Base-by-base conservation (phyloP, 2,797 vertebrate species). In the Heterohyrax brucei region DNA sequence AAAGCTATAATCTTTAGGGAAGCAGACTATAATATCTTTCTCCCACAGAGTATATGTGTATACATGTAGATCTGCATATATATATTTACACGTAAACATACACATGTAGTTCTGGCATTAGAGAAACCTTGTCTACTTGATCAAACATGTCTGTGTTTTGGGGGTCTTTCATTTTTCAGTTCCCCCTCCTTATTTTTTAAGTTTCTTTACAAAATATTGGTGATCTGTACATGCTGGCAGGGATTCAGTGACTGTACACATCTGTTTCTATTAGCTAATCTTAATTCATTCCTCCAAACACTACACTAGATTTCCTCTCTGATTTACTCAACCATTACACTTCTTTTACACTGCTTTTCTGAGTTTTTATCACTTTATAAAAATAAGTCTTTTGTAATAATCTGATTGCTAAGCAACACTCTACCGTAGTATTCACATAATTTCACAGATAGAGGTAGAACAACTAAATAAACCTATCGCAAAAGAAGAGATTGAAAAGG, bases 381-480 rank as follows among this genome's bases (percentile, higher is more conserved):
- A 86, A 95, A 80, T 68, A 87, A 95, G 50, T 16, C 14, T 92
- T 62, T 87, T 92, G 70, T 94, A 56, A 89, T 46, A 75, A 46
- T 10, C 72, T 59, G 44, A 96, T 64, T 68, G 5, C 59, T 59
- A 66, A 87, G n/a, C 70, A 75, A 78, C 89, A 66, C 3, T 85
- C 30, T 94, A 59, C 59, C 59, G 0, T 70, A 70, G 46, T 14
- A 39, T 10, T 95, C 81, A 90, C n/a, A n/a, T n/a, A n/a, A n/a
- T n/a, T n/a, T 39, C 39, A 39, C 39, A 39, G 39, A 39, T 39
- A 39, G 39, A 39, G 39, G 39, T 39, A 39, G 39, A 39, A 39
- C 39, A 39, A 39, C 39, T 39, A 39, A 39, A 39, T 39, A 39
- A 39, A 39, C 39, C 39, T 39, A 39, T 39, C 39, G 39, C 39